Percentiles rank a stretch among this genome's conserved stretches.
Evolutionary conservation across 2,888 invertebrate species (phyloP).

Genomic region (Urechis unicinctus): DNA sequence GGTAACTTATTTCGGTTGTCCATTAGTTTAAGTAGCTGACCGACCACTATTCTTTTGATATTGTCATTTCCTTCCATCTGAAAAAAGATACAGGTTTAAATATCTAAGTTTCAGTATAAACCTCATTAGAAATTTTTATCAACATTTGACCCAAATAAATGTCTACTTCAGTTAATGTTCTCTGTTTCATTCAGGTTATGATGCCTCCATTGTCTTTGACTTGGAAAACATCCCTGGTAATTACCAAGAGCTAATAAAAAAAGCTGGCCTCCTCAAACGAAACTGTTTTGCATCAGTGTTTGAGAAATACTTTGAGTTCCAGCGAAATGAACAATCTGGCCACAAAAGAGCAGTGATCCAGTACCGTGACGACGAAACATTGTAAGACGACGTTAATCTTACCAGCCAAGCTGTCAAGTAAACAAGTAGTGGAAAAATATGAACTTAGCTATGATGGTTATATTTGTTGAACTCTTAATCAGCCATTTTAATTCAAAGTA

Average conservation of each 20-base stretch:
- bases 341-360: slow-evolving; percentile 95
- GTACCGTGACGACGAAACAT: slow-evolving; percentile 96
- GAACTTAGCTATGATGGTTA: no score
- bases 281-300: slow-evolving; percentile 99
- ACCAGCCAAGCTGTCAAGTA: no score
- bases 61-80: no score
- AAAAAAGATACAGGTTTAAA: no score
- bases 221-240: slow-evolving; percentile 85
- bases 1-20: no score
- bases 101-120: no score
- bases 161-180: neutral
- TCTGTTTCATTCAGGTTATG: slow-evolving; percentile 66
- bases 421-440: no score
- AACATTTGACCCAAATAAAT: neutral
- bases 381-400: slow-evolving; percentile 61
- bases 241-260: slow-evolving; percentile 82
- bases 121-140: neutral
- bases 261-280: slow-evolving; percentile 87
- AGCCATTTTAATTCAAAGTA: no score
- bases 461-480: no score
- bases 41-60: no score
- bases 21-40: no score
- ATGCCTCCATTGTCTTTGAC: slow-evolving; percentile 87
- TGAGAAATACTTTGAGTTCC: slow-evolving; percentile 98
- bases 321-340: slow-evolving; percentile 84